Evolutionary conservation across 2,888 invertebrate genomes (phyloP), one percentile per base, ranked within the genome.

Genomic region (Anodontia alba): DNA sequence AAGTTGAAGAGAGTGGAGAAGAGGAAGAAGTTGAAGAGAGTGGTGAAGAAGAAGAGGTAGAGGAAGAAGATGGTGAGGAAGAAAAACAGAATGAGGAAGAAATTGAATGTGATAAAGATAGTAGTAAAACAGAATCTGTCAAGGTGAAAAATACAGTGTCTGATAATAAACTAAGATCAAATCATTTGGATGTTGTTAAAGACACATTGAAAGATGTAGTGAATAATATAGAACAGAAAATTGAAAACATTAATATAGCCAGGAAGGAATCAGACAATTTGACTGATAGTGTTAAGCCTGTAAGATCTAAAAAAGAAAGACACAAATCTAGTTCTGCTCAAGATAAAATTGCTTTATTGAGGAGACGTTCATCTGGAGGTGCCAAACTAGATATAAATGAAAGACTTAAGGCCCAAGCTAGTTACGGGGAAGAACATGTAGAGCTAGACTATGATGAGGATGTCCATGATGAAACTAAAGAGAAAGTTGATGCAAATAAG

Each of bases 401-500:
- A 76, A 72, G 82, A 33, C 80, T 86, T 29, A 83, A 83, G 54
- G 77, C 81, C 17, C 88, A 90, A 71, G 84, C 87, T 3, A 88
- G 88, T 77, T 81, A 90, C 29, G 84, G 87, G 43, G 94, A 94
- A 76, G 94, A 94, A 78, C 94, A 94, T 73, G 93, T 92, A 3
- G 95, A 95, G 78, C 86, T 95, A 66, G 95, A 95, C 87, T 95
- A 94, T 88, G 95, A 95, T 84, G 94, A 93, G 69, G 91, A 83
- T 57, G 80, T 87, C 23, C 87, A 90, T 66, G 88, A 89, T 49
- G 90, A 89, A 29, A 57, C 78, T 51, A 89, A 89, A 77, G 88
- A 91, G 33, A 90, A 88, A 71, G 73, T 33, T 31, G 88, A 89
- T 49, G 85, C 83, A 15, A 83, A 86, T 51, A 71, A 78, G 31